Evolutionary conservation across 2,113 vertebrate species (phyloP).

Genomic region (Leptosomus discolor): DNA sequence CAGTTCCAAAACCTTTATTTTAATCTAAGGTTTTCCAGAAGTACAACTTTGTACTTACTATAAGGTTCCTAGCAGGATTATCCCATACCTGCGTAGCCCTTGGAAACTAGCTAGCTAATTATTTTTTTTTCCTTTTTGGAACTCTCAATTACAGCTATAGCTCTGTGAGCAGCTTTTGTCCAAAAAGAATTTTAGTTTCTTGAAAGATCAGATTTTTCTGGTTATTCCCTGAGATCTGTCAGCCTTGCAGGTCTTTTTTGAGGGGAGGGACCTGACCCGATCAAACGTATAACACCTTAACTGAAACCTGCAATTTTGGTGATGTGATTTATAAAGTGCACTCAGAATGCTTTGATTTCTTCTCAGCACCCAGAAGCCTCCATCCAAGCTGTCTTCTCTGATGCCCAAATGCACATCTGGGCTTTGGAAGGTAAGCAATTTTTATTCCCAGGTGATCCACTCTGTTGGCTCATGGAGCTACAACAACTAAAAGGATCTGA

Average conservation of each 20-base stretch:
- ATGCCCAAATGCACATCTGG: slow-evolving; percentile 97
- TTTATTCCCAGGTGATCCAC: neutral
- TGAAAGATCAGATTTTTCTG: neutral
- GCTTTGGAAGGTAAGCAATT: slow-evolving; percentile 89
- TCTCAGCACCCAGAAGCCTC: slow-evolving; percentile 93
- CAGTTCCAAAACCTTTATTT: neutral
- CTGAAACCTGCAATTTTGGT: neutral
- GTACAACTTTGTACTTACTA: neutral
- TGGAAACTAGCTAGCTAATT: neutral
- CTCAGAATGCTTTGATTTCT: slow-evolving; percentile 13
- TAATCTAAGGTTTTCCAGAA: neutral
- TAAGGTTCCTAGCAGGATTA: neutral
- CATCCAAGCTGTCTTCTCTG: slow-evolving; percentile 91
- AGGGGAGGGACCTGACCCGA: neutral
- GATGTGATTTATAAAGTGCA: neutral
- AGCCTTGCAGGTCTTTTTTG: neutral
- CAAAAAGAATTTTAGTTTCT: neutral
- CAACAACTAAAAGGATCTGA: neutral
- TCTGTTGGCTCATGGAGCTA: neutral
- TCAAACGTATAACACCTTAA: neutral
- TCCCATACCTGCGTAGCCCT: neutral
- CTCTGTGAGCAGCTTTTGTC: neutral
- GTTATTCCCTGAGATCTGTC: neutral
- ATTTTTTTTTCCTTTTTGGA: neutral
- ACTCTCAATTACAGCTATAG: neutral